A percentile compares a stretch with the other conserved stretches of the same genome.
Evolutionary conservation across 2,888 invertebrate genomes (phyloP).

Genomic region (Drosophila prostipennis): DNA sequence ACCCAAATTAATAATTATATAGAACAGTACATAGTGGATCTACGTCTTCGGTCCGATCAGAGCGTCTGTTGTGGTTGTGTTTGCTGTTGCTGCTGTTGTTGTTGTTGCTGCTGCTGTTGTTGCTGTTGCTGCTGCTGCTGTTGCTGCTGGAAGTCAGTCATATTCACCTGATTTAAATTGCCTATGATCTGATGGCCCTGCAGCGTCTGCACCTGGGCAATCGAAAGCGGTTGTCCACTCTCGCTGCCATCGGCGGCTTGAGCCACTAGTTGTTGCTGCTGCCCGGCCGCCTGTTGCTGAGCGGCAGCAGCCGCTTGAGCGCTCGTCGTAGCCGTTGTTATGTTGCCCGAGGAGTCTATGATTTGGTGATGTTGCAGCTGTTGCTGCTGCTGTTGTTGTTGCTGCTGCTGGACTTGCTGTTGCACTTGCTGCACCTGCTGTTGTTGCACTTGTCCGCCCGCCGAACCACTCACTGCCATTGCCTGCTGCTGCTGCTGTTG

Average conservation of each 20-base stretch:
- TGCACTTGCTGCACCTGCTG: conserved; percentile 71
- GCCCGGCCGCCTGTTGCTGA: conserved; percentile 68
- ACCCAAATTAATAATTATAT: conserved; percentile 12
- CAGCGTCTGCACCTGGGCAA: conserved; percentile 84
- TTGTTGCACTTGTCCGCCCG: conserved; percentile 72
- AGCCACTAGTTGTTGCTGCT: conserved; percentile 82
- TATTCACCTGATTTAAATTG: conserved; percentile 85
- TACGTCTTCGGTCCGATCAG: conserved; percentile 53
- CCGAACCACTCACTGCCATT: conserved; percentile 57
- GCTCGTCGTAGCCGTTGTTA: conserved; percentile 81
- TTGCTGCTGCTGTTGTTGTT: conserved; percentile 51
- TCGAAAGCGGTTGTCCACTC: conserved; percentile 83
- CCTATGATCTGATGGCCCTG: conserved; percentile 84
- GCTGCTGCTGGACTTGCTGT: conserved; percentile 58
- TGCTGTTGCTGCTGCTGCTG: conserved; percentile 68
- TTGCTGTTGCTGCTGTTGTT: conserved; percentile 65
- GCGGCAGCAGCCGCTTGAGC: conserved; percentile 67
- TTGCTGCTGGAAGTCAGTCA: conserved; percentile 83
- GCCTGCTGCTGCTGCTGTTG: conserved; percentile 73
- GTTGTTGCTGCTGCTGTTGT: conserved; percentile 53
- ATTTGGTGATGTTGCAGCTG: conserved; percentile 82
- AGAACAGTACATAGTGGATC: conserved; percentile 25
- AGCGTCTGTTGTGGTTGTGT: conserved; percentile 72
- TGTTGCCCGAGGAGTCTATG: conserved; percentile 83
- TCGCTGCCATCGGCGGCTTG: conserved; percentile 84